Percentiles rank a stretch among this genome's conserved stretches.
phyloP scores from a whole-genome alignment of 1,140 invertebrate species.

The Temnothorax nylanderi region DNA sequence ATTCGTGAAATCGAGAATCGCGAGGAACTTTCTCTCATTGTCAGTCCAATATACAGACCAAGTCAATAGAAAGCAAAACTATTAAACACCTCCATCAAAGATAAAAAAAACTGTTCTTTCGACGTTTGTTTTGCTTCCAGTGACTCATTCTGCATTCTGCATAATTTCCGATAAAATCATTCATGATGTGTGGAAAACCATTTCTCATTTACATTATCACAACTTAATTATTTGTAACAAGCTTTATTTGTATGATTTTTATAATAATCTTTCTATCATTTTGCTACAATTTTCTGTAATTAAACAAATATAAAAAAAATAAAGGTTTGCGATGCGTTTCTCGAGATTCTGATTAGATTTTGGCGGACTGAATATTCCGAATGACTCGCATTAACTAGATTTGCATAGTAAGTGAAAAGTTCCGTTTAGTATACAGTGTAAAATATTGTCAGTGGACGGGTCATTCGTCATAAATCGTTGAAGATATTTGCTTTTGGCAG shows the following conservation, averaged over 20 bases:
- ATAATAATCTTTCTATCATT: background rate
- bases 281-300: background rate
- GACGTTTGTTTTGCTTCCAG: background rate
- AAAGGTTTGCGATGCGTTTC: background rate
- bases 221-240: background rate
- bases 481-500: slow-evolving; percentile 45
- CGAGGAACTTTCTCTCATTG: background rate
- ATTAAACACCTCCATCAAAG: background rate
- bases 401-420: slow-evolving; percentile 31
- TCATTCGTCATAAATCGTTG: slow-evolving; percentile 30
- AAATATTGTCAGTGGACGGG: slow-evolving; percentile 52
- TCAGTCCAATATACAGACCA: slow-evolving; percentile 7
- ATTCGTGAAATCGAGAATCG: slow-evolving; percentile 21
- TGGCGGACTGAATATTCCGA: background rate
- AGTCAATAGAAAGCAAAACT: background rate
- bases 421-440: slow-evolving; percentile 31
- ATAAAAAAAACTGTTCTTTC: background rate
- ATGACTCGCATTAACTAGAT: slow-evolving; percentile 5
- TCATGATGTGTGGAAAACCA: background rate
- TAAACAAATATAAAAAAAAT: slow-evolving; percentile 14
- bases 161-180: slow-evolving; percentile 1
- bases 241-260: background rate
- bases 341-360: slow-evolving; percentile 6
- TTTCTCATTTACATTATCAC: background rate
- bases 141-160: slow-evolving; percentile 1